A percentile compares a stretch with the other conserved stretches of the same genome.
Evolutionary conservation across 2,797 vertebrate genomes (phyloP).

Genomic region (Tauraco hartlaubi): DNA sequence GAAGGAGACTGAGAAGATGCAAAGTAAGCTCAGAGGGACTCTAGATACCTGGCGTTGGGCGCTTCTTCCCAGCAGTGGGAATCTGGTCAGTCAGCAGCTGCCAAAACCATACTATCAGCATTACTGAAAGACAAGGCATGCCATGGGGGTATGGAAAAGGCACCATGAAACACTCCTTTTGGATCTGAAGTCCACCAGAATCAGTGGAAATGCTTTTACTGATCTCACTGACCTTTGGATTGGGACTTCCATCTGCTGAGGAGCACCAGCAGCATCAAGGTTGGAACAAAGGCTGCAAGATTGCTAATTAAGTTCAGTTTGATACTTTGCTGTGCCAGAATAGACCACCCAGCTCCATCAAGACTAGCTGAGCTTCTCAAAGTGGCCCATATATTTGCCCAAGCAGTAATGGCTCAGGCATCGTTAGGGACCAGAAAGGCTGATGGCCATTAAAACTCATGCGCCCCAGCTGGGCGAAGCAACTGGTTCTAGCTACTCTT

Average conservation of each 20-base stretch:
- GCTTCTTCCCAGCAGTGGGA: background rate
- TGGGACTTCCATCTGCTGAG: background rate
- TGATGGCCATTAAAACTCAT: background rate
- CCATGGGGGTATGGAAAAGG: background rate
- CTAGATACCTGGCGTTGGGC: fast-evolving
- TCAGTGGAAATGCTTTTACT: background rate
- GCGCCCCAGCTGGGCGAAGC: background rate
- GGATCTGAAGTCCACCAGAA: background rate
- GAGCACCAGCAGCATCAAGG: fast-evolving
- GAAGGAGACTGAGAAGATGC: background rate
- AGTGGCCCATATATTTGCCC: background rate
- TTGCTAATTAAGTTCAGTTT: background rate
- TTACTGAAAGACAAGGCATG: background rate
- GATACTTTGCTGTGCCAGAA: background rate
- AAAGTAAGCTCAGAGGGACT: background rate
- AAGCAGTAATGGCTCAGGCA: background rate
- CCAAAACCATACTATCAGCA: background rate
- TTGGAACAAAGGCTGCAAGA: background rate
- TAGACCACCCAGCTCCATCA: background rate
- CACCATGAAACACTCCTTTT: background rate
- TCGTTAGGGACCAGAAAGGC: background rate
- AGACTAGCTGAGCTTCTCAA: background rate
- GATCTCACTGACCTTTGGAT: background rate
- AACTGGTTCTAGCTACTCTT: background rate
- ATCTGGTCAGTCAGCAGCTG: background rate